These are phyloP conservation scores for Sardinella longiceps DNA, from an alignment of 2,797 vertebrate genomes.

Conservation along the genomic window DNA sequence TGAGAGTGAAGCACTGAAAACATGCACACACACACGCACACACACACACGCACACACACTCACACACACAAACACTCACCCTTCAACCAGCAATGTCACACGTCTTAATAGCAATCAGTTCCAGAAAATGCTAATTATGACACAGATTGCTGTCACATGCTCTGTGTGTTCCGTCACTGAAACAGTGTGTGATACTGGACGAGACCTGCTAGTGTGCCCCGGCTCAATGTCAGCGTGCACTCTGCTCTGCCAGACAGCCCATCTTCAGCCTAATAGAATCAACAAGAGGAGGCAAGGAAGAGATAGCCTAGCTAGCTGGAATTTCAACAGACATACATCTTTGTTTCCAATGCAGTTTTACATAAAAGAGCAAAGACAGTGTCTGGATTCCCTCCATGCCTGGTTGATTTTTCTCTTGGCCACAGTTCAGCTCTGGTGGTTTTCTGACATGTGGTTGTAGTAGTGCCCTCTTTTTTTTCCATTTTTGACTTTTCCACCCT, in stretches of 20 bases:
- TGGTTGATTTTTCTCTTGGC: not conserved
- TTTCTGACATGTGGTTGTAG: not conserved
- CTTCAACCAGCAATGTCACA: conserved; percentile 7
- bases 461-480: not conserved
- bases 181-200: not conserved
- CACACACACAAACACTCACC: not conserved
- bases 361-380: not conserved
- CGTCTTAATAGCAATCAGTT: conserved; percentile 12
- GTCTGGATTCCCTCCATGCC: not conserved
- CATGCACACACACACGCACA: not conserved
- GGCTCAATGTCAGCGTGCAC: not conserved
- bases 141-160: conserved; percentile 19
- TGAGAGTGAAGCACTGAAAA: not conserved
- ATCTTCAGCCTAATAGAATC: not conserved
- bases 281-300: not conserved
- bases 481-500: not conserved
- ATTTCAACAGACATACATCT: not conserved
- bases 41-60: not conserved
- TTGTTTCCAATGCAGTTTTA: not conserved
- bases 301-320: not conserved
- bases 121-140: conserved; percentile 23
- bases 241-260: not conserved
- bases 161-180: not conserved
- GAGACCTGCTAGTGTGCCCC: not conserved
- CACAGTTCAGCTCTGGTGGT: not conserved